phyloP scores from a whole-genome alignment of 2,797 vertebrate species.

The Labeo calbasu region DNA sequence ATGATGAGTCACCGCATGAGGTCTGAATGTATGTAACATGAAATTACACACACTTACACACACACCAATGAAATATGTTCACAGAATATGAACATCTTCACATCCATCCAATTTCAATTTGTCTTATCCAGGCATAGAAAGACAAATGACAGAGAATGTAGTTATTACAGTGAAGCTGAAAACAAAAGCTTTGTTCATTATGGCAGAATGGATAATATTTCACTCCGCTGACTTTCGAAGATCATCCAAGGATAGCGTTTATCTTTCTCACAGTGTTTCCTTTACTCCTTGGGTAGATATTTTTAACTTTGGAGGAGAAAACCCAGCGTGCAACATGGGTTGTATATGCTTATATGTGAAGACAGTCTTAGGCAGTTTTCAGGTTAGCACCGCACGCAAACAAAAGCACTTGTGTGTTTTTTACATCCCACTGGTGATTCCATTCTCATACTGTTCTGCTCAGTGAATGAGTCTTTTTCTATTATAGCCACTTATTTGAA shows the following conservation, averaged over 20 bases:
- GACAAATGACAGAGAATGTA: constrained; percentile 1
- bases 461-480: constrained; percentile 37
- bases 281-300: background rate
- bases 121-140: constrained; percentile 13
- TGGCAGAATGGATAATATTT: constrained; percentile 19
- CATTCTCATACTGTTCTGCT: constrained; percentile 28
- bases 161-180: background rate
- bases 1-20: constrained; percentile 37
- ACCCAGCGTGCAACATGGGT: background rate
- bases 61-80: constrained; percentile 21
- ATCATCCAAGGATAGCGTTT: constrained; percentile 13
- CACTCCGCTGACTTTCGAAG: constrained; percentile 25
- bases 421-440: constrained; percentile 14
- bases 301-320: constrained; percentile 6
- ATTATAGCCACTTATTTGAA: constrained; percentile 23
- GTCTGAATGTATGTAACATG: constrained; percentile 15
- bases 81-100: constrained; percentile 27
- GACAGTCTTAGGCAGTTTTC: background rate
- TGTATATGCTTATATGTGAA: background rate
- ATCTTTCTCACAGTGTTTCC: background rate
- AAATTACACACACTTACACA: constrained; percentile 30
- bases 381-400: background rate
- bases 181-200: constrained; percentile 30
- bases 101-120: constrained; percentile 23
- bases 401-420: background rate